phyloP scores from a whole-genome alignment of 1,140 invertebrate species.

The Euglossa dilemma region DNA sequence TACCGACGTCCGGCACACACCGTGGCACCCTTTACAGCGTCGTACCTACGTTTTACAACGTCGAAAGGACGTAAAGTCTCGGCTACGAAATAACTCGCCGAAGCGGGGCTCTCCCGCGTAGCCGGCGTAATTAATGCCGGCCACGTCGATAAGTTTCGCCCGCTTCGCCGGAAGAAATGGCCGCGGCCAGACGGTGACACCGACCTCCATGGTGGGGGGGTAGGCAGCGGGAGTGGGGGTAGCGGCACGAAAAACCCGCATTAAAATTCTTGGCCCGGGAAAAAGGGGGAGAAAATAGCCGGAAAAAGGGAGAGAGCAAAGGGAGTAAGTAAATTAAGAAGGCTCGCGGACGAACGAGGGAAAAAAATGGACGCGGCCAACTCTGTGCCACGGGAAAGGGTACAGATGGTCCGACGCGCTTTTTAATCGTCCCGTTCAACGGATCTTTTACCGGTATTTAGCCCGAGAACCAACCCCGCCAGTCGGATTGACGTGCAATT shows the following conservation, averaged over 20 bases:
- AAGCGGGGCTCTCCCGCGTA: slow-evolving; percentile 27
- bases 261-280: slow-evolving; percentile 29
- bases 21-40: slow-evolving; percentile 40
- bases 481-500: background rate
- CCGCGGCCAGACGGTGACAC: background rate
- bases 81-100: slow-evolving; percentile 56
- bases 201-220: too few relatives aligned
- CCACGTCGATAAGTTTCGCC: slow-evolving; percentile 58
- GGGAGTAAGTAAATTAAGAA: slow-evolving; percentile 30
- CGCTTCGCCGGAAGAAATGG: slow-evolving; percentile 39
- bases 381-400: background rate
- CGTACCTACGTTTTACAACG: slow-evolving; percentile 49
- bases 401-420: background rate
- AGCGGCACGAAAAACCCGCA: slow-evolving; percentile 13
- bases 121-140: slow-evolving; percentile 60
- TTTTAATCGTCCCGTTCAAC: slow-evolving; percentile 7
- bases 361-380: background rate
- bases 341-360: background rate
- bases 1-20: slow-evolving; percentile 39
- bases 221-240: background rate
- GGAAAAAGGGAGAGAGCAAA: slow-evolving; percentile 2
- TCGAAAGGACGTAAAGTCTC: slow-evolving; percentile 47
- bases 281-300: slow-evolving; percentile 12
- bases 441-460: background rate
- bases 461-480: background rate